Evolutionary conservation across 2,888 invertebrate species (phyloP).

Genomic region (Drosophila anceps): DNA sequence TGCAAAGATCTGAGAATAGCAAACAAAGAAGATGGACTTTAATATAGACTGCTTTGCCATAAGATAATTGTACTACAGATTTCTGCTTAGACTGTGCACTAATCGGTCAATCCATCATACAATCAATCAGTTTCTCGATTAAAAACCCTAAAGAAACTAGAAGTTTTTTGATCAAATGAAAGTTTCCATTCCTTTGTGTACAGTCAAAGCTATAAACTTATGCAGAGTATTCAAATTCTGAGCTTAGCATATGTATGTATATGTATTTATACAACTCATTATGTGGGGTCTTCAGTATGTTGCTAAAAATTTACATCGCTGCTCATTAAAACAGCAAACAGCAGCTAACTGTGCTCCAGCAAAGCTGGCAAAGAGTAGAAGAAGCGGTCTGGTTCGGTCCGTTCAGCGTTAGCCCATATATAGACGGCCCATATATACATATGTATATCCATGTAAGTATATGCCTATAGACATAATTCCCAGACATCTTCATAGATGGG

Average conservation of each 20-base stretch:
- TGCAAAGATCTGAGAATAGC: background rate
- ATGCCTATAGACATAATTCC: background rate
- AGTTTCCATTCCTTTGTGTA: background rate
- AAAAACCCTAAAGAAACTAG: background rate
- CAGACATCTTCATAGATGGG: conserved; percentile 18
- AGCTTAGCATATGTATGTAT: background rate
- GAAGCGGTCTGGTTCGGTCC: conserved; percentile 21
- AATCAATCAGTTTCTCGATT: background rate
- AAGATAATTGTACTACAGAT: background rate
- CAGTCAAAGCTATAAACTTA: background rate
- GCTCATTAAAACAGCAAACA: conserved; percentile 35
- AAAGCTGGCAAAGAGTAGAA: conserved; percentile 5
- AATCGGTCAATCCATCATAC: background rate
- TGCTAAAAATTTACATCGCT: conserved; percentile 43
- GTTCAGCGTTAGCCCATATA: conserved; percentile 58
- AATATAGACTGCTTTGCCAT: background rate
- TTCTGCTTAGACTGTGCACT: background rate
- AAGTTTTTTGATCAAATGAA: background rate
- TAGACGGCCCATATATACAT: conserved; percentile 14
- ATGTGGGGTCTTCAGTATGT: conserved; percentile 9
- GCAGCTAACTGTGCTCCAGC: conserved; percentile 27
- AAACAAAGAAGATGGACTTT: background rate
- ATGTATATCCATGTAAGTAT: conserved; percentile 2
- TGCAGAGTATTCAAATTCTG: background rate
- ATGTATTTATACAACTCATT: conserved; percentile 18